These are phyloP conservation scores for Meleagris gallopavo DNA, from an alignment of 2,113 vertebrate genomes.

Conservation along the genomic window DNA sequence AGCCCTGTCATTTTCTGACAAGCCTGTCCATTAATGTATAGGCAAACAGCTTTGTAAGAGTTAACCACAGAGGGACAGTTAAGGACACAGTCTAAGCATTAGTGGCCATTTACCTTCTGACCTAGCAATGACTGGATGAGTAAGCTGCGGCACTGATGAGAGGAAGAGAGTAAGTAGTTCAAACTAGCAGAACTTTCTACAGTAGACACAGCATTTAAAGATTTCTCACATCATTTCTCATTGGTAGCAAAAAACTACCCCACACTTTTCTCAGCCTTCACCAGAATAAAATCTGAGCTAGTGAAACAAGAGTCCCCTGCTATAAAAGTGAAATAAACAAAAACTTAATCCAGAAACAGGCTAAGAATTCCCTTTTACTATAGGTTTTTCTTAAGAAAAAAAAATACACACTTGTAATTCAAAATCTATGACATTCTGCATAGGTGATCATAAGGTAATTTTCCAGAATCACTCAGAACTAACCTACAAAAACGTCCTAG, in stretches of 20 bases:
- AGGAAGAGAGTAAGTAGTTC: background rate
- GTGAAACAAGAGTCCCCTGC: accelerated
- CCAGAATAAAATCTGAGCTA: background rate
- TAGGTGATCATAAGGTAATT: background rate
- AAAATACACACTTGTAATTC: background rate
- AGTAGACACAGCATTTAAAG: background rate
- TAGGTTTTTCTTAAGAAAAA: accelerated
- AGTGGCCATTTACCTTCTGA: background rate
- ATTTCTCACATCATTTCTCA: background rate
- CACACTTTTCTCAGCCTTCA: background rate
- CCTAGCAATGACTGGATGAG: background rate
- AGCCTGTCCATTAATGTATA: background rate
- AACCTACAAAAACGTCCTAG: background rate
- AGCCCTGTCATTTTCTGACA: accelerated
- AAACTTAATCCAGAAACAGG: background rate
- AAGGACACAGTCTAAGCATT: background rate
- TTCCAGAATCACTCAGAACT: background rate
- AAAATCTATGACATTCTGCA: background rate
- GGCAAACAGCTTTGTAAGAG: background rate
- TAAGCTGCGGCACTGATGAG: accelerated
- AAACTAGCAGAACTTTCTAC: background rate
- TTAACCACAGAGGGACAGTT: background rate
- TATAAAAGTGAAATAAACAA: background rate
- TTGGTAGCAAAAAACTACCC: accelerated
- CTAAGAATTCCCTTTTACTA: background rate